phyloP scores from a whole-genome alignment of 2,113 vertebrate genomes.

The Urocynchramus pylzowi region DNA sequence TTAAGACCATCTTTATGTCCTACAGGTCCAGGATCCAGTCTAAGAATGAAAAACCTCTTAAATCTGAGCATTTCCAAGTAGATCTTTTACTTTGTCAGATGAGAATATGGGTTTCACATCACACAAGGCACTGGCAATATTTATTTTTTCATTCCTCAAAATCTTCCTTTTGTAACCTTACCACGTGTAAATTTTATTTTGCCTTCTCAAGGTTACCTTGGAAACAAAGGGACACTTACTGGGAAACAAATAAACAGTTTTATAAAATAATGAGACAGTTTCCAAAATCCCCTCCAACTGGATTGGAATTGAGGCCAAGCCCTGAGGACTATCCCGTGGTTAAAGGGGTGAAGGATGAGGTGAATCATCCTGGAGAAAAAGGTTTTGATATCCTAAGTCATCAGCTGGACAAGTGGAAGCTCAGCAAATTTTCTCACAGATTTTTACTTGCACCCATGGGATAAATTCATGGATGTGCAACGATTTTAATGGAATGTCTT shows the following conservation, averaged over 20 bases:
- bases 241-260: not conserved
- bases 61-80: not conserved
- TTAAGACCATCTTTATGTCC: not conserved
- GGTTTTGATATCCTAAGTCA: not conserved
- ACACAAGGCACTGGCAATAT: not conserved
- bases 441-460: not conserved
- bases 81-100: not conserved
- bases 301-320: not conserved
- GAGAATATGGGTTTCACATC: not conserved
- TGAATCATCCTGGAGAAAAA: not conserved
- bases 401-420: not conserved
- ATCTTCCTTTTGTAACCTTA: not conserved
- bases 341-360: not conserved
- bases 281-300: not conserved
- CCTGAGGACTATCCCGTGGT: not conserved
- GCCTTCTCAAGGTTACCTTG: not conserved
- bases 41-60: not conserved
- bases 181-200: not conserved
- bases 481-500: not conserved
- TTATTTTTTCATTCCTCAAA: not conserved
- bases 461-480: not conserved
- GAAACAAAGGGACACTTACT: not conserved
- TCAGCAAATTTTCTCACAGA: not conserved
- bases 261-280: not conserved
- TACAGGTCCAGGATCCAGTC: not conserved